Evolutionary conservation across 2,888 invertebrate species (phyloP), one percentile per base, ranked within the genome.

Genomic region (Phalera bucephala): DNA sequence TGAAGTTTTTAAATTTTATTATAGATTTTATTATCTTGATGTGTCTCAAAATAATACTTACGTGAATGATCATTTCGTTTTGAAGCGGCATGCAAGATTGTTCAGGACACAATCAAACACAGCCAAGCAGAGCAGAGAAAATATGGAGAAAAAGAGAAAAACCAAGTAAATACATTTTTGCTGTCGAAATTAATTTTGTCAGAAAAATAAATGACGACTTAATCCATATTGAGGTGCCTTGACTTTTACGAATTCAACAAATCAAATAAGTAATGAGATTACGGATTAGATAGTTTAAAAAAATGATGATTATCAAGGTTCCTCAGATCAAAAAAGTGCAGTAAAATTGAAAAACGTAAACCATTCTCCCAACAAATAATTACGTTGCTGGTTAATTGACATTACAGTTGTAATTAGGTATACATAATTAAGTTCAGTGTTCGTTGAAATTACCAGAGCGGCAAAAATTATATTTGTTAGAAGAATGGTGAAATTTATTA

Each of bases 51-150:
- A 89, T 86, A 90, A 93, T 93, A 94, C 93, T 94, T 93, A 93
- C 93, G 93, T 93, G 93, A 92, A 92, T 90, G 90, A 91, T 91
- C 87, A 87, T 90, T 91, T 92, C 91, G 91, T 90, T 91, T 93
- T 92, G 93, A 93, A 93, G 93, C 93, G 91, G 93, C 93, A 93
- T 93, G 93, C 93, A 90, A 91, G 91, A 91, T 92, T 93, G 93
- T 93, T 92, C 92, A 92, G 93, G 93, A 93, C 92, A 93, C 93
- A 93, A 93, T 93, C 93, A 94, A 93, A 93, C 93, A 93, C 93
- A 93, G 93, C 91, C 93, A 94, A 94, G 94, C 94, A 94, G 94
- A 94, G 94, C 93, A 93, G 93, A 93, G 93, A 93, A 93, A 92
- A 92, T 91, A 93, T 93, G 92, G 91, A 92, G 92, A 93, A 93